Evolutionary conservation across 2,797 vertebrate species (phyloP).

Genomic region (Bucorvus abyssinicus): DNA sequence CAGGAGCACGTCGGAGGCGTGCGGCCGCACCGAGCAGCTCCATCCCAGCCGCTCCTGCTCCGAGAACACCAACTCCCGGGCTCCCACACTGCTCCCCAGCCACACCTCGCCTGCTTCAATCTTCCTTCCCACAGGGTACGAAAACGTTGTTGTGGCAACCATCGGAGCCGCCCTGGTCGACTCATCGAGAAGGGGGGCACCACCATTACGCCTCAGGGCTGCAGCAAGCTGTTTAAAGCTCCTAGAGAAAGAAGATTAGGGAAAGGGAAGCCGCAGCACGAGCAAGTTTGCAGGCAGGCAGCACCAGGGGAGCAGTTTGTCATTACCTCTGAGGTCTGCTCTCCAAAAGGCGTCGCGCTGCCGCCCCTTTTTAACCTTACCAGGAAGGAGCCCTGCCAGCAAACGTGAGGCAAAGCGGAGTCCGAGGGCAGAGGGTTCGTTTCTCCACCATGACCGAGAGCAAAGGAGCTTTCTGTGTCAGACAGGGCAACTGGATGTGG

Average conservation of each 20-base stretch:
- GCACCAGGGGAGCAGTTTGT: not conserved
- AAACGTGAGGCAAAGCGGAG: not conserved
- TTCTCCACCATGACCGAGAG: not conserved
- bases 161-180: not conserved
- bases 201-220: not conserved
- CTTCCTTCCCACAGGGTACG: not conserved
- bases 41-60: not conserved
- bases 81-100: not conserved
- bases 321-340: not conserved
- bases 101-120: not conserved
- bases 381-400: not conserved
- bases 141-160: not conserved
- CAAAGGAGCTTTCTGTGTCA: not conserved
- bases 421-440: not conserved
- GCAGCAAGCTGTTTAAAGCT: not conserved
- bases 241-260: not conserved
- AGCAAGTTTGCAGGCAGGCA: not conserved
- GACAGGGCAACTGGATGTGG: not conserved
- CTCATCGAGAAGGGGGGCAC: not conserved
- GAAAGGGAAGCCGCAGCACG: not conserved
- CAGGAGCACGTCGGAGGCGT: rapidly evolving
- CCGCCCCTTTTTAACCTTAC: not conserved
- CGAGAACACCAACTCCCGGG: not conserved
- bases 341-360: not conserved
- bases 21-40: rapidly evolving